phyloP scores from a whole-genome alignment of 2,888 invertebrate species.

The Strigamia crassipes region DNA sequence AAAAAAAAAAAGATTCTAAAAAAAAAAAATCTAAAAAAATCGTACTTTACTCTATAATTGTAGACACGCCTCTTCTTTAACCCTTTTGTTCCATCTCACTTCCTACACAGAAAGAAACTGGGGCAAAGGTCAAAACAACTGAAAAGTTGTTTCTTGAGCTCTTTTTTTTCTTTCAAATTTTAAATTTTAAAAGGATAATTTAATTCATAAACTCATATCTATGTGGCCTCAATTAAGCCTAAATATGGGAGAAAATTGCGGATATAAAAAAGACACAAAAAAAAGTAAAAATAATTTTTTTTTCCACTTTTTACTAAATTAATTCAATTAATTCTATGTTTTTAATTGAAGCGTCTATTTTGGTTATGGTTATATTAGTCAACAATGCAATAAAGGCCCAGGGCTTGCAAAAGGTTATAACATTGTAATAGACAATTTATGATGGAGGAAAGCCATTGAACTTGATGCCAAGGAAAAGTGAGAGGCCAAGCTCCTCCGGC shows the following conservation, averaged over 20 bases:
- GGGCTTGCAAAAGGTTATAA: neutral
- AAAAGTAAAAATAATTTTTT: neutral
- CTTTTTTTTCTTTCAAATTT: constrained; percentile 16
- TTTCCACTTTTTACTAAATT: too few relatives aligned
- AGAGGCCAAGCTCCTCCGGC: constrained; percentile 1
- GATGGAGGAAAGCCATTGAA: constrained; percentile 18
- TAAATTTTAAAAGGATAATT: constrained; percentile 3
- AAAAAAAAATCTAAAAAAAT: neutral
- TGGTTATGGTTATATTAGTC: neutral
- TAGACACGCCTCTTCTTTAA: constrained; percentile 14
- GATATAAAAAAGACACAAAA: constrained; percentile 2
- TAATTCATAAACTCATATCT: neutral
- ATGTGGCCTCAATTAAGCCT: constrained; percentile 11
- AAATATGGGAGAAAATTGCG: constrained; percentile 2
- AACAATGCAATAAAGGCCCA: neutral
- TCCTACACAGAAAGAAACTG: constrained; percentile 26
- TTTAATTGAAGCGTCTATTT: neutral
- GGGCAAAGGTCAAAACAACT: constrained; percentile 18
- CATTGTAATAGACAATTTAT: constrained; percentile 33
- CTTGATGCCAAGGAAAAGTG: constrained; percentile 1
- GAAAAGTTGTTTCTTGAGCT: neutral
- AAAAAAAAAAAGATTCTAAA: too few relatives aligned
- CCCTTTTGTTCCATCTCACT: constrained; percentile 34
- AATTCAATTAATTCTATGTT: neutral
- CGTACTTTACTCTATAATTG: constrained; percentile 2